Conservation (phyloP, 1,140 invertebrate species). For the Anastrepha ludens region DNA sequence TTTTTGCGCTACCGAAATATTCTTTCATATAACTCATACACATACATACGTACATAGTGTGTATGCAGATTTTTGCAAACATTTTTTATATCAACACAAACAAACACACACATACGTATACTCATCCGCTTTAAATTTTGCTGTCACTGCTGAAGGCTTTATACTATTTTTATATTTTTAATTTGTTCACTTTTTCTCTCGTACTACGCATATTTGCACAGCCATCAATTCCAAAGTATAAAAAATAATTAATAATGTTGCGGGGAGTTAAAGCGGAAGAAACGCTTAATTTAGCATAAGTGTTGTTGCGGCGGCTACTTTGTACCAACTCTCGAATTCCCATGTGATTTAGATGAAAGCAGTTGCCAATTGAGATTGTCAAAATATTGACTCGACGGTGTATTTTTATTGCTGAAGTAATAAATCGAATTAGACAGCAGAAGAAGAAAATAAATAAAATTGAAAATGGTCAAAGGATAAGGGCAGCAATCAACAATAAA, state of each 20-base stretch:
- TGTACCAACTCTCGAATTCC: not conserved
- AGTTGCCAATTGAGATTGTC: constrained; percentile 43
- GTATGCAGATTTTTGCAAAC: not conserved
- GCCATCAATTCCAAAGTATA: constrained; percentile 24
- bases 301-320: not conserved
- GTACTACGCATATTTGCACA: constrained; percentile 15
- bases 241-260: not conserved
- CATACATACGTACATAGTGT: not conserved
- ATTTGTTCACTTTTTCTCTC: not conserved
- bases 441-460: not conserved
- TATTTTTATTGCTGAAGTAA: not conserved
- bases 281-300: not conserved
- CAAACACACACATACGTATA: too few species aligned
- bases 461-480: not conserved
- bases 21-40: not conserved
- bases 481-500: not conserved
- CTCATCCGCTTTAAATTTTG: not conserved
- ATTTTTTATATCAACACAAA: not conserved
- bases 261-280: not conserved
- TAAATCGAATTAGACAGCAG: not conserved
- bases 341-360: not conserved
- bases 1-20: not conserved
- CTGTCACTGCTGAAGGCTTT: not conserved
- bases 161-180: not conserved
- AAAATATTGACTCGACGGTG: constrained; percentile 33